Percentiles rank a stretch among this genome's conserved stretches.
These are phyloP conservation scores for Solea solea DNA, from an alignment of 2,113 vertebrate genomes.

Conservation along the genomic window DNA sequence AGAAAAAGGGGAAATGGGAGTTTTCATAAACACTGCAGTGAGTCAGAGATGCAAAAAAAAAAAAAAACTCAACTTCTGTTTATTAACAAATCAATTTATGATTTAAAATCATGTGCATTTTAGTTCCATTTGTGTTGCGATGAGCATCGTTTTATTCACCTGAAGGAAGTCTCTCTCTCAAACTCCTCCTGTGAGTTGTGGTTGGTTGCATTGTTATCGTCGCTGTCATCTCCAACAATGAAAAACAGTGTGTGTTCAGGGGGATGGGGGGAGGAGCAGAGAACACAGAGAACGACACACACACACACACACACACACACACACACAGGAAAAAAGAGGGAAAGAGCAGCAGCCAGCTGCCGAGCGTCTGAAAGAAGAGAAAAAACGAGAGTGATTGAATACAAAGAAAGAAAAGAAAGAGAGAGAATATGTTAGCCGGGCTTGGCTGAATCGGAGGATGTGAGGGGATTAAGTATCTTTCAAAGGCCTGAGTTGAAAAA, in stretches of 20 bases:
- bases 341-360: conserved; percentile 71
- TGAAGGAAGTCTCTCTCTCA: conserved; percentile 41
- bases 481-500: conserved; percentile 7
- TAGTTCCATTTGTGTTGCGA: conserved; percentile 23
- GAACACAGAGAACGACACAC: conserved; percentile 43
- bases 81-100: neutral
- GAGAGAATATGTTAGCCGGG: conserved; percentile 42
- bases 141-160: conserved; percentile 51
- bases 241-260: conserved; percentile 74
- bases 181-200: conserved; percentile 52
- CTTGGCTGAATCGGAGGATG: conserved; percentile 46
- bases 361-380: conserved; percentile 61
- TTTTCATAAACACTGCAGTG: neutral
- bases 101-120: neutral
- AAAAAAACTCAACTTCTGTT: neutral
- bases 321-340: conserved; percentile 67
- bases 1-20: conserved; percentile 52
- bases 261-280: conserved; percentile 71
- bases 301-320: conserved; percentile 64
- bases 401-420: conserved; percentile 32
- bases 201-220: conserved; percentile 75
- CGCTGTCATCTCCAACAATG: conserved; percentile 79
- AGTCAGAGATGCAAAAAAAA: conserved; percentile 9
- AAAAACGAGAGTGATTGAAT: conserved; percentile 54
- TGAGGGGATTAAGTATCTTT: conserved; percentile 39